Percentiles rank a stretch among this genome's conserved stretches.
phyloP scores from a whole-genome alignment of 1,140 invertebrate species.

The Vanessa tameamea region DNA sequence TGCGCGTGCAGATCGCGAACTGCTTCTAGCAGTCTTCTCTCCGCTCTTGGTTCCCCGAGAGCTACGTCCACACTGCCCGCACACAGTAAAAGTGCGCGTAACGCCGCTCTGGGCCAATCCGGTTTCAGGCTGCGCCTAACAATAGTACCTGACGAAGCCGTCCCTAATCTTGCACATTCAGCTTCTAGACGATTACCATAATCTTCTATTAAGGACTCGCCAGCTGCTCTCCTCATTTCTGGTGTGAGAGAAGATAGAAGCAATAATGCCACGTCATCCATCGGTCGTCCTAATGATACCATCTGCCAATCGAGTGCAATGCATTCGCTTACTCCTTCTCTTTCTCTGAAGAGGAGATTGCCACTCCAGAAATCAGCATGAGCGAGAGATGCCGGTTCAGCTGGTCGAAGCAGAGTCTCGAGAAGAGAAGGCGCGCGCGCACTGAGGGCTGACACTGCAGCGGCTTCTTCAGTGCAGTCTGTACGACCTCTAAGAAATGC shows the following conservation, averaged over 20 bases:
- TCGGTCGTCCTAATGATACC: constrained; percentile 86
- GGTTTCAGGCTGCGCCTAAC: constrained; percentile 81
- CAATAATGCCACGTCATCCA: constrained; percentile 89
- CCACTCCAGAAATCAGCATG: constrained; percentile 93
- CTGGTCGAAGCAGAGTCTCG: constrained; percentile 84
- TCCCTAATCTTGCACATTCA: constrained; percentile 80
- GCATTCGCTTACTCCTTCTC: constrained; percentile 81
- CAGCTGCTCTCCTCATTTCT: constrained; percentile 84
- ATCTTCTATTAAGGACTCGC: constrained; percentile 83
- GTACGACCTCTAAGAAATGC: constrained; percentile 85
- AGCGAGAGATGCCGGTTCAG: constrained; percentile 86
- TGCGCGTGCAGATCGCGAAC: constrained; percentile 69
- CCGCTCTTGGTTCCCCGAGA: constrained; percentile 85
- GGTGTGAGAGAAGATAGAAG: constrained; percentile 88
- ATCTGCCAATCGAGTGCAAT: constrained; percentile 91
- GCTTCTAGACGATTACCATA: constrained; percentile 85
- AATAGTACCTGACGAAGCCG: constrained; percentile 82
- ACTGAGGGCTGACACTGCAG: constrained; percentile 65
- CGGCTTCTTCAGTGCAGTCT: constrained; percentile 75
- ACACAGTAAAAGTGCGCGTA: constrained; percentile 87
- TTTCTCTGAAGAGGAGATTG: constrained; percentile 86
- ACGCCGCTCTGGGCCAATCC: constrained; percentile 86
- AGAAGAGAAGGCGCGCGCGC: constrained; percentile 68
- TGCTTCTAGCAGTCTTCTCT: constrained; percentile 74
- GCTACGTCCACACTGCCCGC: constrained; percentile 90